Conservation (phyloP, 1,140 invertebrate genomes). For the Rhyacophila brunnea region DNA sequence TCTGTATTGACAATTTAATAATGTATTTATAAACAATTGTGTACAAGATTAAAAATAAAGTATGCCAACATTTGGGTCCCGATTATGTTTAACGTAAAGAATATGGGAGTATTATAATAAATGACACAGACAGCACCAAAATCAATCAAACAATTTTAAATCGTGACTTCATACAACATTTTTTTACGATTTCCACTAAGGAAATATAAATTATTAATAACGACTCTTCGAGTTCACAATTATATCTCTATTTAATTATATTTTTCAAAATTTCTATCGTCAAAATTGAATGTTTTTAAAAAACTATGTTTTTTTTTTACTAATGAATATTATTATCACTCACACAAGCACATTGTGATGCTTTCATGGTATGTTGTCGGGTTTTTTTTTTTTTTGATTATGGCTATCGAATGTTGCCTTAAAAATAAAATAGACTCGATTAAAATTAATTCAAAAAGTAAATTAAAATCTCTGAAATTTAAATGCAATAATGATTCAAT, state of each 20-base stretch:
- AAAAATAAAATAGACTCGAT: no score
- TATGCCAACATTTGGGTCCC: background rate
- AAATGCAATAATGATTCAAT: slow-evolving; percentile 7
- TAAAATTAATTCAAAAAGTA: no score
- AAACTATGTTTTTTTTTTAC: background rate
- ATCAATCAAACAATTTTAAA: background rate
- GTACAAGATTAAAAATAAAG: background rate
- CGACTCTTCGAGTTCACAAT: no score
- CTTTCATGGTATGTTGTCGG: slow-evolving; percentile 7
- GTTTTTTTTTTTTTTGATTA: no score
- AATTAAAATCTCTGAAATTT: slow-evolving; percentile 1
- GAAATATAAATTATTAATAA: no score
- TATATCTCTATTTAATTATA: no score
- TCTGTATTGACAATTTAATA: background rate
- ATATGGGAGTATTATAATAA: background rate
- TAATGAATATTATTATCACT: slow-evolving; percentile 16
- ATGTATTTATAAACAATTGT: background rate
- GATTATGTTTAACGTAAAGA: background rate
- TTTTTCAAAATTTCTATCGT: no score
- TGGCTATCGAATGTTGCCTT: no score
- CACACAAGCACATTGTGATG: slow-evolving; percentile 10
- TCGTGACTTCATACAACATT: no score
- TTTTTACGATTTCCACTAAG: no score
- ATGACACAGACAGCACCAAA: slow-evolving; percentile 4
- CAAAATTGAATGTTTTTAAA: background rate